Base-by-base conservation (phyloP, 2,888 invertebrate species). In the Notodonta ziczac region DNA sequence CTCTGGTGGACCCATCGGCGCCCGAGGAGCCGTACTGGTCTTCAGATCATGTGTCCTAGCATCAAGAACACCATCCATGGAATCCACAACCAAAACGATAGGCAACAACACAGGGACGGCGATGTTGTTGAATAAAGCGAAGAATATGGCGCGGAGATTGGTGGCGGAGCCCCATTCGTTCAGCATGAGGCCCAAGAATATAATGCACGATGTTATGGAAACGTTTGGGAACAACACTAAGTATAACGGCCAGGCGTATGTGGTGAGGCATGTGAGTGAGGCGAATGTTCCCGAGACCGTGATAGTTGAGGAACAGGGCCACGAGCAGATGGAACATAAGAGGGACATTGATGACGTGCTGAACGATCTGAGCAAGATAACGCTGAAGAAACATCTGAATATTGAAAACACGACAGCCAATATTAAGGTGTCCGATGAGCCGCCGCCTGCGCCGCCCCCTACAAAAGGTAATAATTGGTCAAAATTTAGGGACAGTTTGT, bases 11-110 rank as follows among this genome's bases (percentile, higher is more conserved):
- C 92, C 90, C 40, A 75, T 95, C 69, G 96, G 96, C 24, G 94
- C 95, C 2, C 95, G 95, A 62, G 95, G 94, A 60, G 94, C 96
- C 5, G 94, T 96, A 56, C 90, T 96, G 59, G 94, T 96, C 56
- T 96, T 96, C 87, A 92, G 96, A 74, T 96, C 96, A 76, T 94
- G 95, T 69, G 95, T 95, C 54, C 87, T 96, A 67, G 95, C 95
- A 0, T 81, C 86, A 0, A 73, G 86, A 24, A 88, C 90, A 2
- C 89, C 92, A 0, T 90, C 91, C 61, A 86, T 88, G 90, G 94
- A 89, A 73, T 94, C 85, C 1, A 79, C 90, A 64, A 94, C 88
- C 54, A 91, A 88, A 74, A 86, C 86, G 0, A 84, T 83, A 35
- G 91, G 91, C 0, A 88, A 89, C 63, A 93, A 91, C 65, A 92